Evolutionary conservation across 2,888 invertebrate species (phyloP).

Genomic region (Chorisops tibialis): DNA sequence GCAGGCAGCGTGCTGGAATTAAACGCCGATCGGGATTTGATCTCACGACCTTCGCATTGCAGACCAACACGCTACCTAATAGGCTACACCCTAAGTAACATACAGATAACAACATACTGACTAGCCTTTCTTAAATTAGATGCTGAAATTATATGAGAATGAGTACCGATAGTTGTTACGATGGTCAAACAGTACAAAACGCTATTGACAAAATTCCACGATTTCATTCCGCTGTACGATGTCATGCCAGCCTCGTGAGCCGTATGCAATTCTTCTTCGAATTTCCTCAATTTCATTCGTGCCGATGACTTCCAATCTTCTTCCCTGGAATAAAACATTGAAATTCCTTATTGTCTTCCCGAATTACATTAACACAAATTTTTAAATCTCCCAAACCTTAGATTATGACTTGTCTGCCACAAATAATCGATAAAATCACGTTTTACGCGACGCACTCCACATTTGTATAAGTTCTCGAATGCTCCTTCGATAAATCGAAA

Average conservation of each 20-base stretch:
- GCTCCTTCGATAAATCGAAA: constrained; percentile 81
- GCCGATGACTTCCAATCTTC: constrained; percentile 90
- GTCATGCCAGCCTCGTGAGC: constrained; percentile 82
- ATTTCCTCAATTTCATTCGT: constrained; percentile 72
- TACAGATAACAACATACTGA: no score
- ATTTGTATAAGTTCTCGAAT: constrained; percentile 82
- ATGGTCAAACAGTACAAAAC: constrained; percentile 83
- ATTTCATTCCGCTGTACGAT: constrained; percentile 77
- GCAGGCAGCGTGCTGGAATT: no score
- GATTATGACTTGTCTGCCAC: constrained; percentile 76
- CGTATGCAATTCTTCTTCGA: constrained; percentile 80
- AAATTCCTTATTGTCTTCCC: neutral
- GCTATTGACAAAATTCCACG: constrained; percentile 86
- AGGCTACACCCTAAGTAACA: no score
- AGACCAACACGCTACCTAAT: no score
- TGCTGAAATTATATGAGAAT: no score
- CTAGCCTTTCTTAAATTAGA: no score
- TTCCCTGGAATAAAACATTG: constrained; percentile 55
- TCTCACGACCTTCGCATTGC: no score
- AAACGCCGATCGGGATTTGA: no score
- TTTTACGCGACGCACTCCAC: constrained; percentile 81
- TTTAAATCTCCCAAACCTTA: constrained; percentile 54
- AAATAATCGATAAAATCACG: constrained; percentile 80
- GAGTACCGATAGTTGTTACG: constrained; percentile 85
- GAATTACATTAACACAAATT: neutral